Evolutionary conservation across 2,113 vertebrate genomes (phyloP).

Genomic region (Oncorhynchus gorbuscha): DNA sequence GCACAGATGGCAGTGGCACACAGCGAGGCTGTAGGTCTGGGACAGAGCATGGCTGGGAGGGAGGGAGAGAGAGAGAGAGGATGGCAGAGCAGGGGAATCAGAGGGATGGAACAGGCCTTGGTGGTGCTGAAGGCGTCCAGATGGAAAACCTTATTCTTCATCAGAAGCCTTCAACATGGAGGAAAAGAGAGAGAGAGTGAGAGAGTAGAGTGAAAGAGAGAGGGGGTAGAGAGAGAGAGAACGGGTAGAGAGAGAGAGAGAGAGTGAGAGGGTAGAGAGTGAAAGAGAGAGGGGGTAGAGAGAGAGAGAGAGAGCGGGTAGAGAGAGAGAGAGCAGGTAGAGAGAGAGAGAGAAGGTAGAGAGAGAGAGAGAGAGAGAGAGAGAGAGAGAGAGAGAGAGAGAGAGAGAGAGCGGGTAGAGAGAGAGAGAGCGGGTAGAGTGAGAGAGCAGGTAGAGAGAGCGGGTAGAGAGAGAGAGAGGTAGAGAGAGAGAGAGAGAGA

Average conservation of each 20-base stretch:
- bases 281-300: background rate
- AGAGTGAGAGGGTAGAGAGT: background rate
- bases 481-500: too few species aligned
- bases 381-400: background rate
- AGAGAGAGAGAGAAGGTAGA: background rate
- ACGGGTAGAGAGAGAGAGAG: constrained; percentile 14
- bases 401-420: background rate
- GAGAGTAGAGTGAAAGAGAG: constrained; percentile 36
- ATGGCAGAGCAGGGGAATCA: constrained; percentile 31
- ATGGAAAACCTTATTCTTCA: too few species aligned
- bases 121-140: background rate
- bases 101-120: constrained; percentile 3
- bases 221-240: constrained; percentile 15
- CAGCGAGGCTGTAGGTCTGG: constrained; percentile 42
- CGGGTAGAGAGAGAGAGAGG: too few species aligned
- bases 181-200: constrained; percentile 19
- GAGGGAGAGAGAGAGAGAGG: constrained; percentile 23
- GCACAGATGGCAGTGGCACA: constrained; percentile 53
- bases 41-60: constrained; percentile 29
- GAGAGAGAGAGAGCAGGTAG: background rate
- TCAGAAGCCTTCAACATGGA: constrained; percentile 25
- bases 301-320: constrained; percentile 5
- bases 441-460: too few species aligned
- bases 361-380: background rate
- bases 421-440: too few species aligned